Base-by-base conservation (phyloP, 2,888 invertebrate species). In the Ganaspis brasiliensis region DNA sequence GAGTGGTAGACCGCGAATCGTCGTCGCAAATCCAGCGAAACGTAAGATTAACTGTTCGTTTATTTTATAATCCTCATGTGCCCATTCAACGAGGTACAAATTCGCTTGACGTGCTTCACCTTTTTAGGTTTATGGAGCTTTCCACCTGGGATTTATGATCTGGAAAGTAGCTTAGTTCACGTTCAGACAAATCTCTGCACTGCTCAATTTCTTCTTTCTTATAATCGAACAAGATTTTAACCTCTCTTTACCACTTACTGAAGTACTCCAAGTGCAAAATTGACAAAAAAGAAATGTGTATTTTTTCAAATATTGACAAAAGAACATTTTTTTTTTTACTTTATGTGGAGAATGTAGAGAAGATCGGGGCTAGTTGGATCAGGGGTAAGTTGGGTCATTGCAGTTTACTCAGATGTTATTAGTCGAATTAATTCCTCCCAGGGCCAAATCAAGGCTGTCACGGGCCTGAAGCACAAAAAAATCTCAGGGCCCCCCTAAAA, bases 11-110 rank as follows among this genome's bases (percentile, higher is more conserved):
- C 76, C 78, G 73, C 81, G 78, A 81, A 81, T 81, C 79, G 79
- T 81, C 75, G 57, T 57, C 57, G n/a, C 63, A 75, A 75, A 81
- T 81, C 76, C 79, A 72, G 59, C 77, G 77, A 76, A 75, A 77
- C 76, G 49, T 74, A 79, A 81, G 81, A 81, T 79, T 81, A 79
- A 81, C 79, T 78, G 75, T 73, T 74, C 76, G 75, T 79, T 81
- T 79, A 75, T 79, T 81, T 81, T 79, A 79, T 79, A 81, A 79
- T 78, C 74, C 75, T 78, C 77, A 73, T 67, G 79, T 72, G 75
- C 75, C 72, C 76, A 76, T 78, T 79, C 70, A 81, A 61, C 37
- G 19, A 61, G 61, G 21, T 55, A 55, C 55, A 24, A 55, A 55
- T 55, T 24, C 57, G 8, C 40, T 31, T 16, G 16, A 35, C 16